Base-by-base conservation (phyloP, 2,888 invertebrate species). In the Rhimphoctona megacephalus region DNA sequence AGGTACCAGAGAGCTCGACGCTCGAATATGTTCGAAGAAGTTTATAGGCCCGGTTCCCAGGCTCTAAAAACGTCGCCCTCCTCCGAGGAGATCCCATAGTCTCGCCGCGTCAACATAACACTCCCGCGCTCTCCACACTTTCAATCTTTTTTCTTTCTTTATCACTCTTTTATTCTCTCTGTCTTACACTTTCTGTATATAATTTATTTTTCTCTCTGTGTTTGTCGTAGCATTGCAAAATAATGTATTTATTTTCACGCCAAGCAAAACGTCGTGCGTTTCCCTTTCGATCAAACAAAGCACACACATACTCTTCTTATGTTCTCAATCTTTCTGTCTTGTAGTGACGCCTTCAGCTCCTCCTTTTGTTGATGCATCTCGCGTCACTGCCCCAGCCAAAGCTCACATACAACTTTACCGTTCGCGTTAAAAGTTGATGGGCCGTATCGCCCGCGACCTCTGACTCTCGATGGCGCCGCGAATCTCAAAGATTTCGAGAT, bases 1-100 rank as follows among this genome's bases (percentile, higher is more conserved):
- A 52, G 22, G 46, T 57, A 57, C 54, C 22, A 52, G 67, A 73
- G 81, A 74, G 54, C 70, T 79, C 52, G 86, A 61, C 66, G 11
- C 72, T 70, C 77, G 87, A 74, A 85, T 85, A 85, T 87, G 86
- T 89, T 86, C 86, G 80, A 61, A 85, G 83, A 86, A 89, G 88
- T 89, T 88, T 89, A 89, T 89, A 88, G 89, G 88, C 87, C 89
- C 88, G 86, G 89, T 89, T 89, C 88, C 83, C 89, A 88, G 86
- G 87, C 88, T 89, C 87, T 89, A 89, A 89, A 89, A 89, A 88
- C 86, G 87, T 89, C 89, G 81, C 52, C 76, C 70, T 82, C 74
- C 67, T 49, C 85, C 82, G 76, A 86, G 19, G 72, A 87, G 83
- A 88, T 89, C 83, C 83, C 86, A 72, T 86, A 85, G 83, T 82